Percentiles rank a stretch among this genome's conserved stretches.
Evolutionary conservation across 2,888 invertebrate genomes (phyloP).

Genomic region (Antheraea assamensis): DNA sequence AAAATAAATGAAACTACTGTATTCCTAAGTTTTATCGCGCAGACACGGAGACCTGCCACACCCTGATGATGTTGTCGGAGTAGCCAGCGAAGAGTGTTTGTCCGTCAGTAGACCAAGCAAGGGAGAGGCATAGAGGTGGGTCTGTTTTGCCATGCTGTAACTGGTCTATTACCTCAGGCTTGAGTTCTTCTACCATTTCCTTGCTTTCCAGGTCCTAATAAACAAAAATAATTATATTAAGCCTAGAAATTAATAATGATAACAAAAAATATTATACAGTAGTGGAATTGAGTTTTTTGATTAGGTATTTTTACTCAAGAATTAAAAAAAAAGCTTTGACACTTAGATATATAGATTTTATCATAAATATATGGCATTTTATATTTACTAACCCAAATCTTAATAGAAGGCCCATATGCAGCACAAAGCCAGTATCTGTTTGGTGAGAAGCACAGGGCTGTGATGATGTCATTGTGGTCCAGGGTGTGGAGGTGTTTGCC

Average conservation of each 20-base stretch:
- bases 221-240: slow-evolving; percentile 23
- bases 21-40: slow-evolving; percentile 83
- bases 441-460: slow-evolving; percentile 99
- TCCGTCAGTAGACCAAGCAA: slow-evolving; percentile 99
- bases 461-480: slow-evolving; percentile 99
- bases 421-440: slow-evolving; percentile 99
- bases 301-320: too few relatives aligned
- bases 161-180: slow-evolving; percentile 94
- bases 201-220: slow-evolving; percentile 97
- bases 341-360: background rate
- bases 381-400: slow-evolving; percentile 92
- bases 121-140: slow-evolving; percentile 97
- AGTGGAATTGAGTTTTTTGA: background rate
- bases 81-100: slow-evolving; percentile 99
- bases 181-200: slow-evolving; percentile 98
- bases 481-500: slow-evolving; percentile 99
- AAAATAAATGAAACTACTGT: slow-evolving; percentile 75
- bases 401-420: slow-evolving; percentile 98
- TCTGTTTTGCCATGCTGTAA: slow-evolving; percentile 91
- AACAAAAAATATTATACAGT: background rate
- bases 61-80: slow-evolving; percentile 98
- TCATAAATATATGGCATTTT: background rate
- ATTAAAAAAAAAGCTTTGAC: too few relatives aligned
- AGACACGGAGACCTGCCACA: slow-evolving; percentile 98
- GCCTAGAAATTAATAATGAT: background rate